Evolutionary conservation across 1,140 invertebrate species (phyloP), one percentile per base, ranked within the genome.

Genomic region (Musca domestica): DNA sequence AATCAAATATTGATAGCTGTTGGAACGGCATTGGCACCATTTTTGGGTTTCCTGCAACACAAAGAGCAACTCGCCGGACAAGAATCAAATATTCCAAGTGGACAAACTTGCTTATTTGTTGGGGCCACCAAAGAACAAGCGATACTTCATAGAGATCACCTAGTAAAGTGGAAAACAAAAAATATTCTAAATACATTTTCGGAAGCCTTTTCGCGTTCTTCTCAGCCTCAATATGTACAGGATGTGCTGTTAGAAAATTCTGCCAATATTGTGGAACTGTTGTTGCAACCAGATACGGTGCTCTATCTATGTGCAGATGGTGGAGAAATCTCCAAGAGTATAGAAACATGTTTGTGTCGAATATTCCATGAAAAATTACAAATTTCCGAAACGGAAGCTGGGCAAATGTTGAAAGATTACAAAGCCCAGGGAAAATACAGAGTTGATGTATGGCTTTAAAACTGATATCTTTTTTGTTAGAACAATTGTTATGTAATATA

Each of bases 21-120:
- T 68, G 94, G 94, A 15, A 94, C 92, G 34, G 94, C 93, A 14
- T 81, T 95, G 22, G 88, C 93, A 9, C 93, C 94, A 2, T 96
- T 93, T 76, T 86, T 87, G 69, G 87, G 88, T 15, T 90, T 89
- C 74, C 72, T 90, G 15, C 79, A 86, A 72, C 86, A 89, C 76
- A 84, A 85, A 67, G 12, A 52, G 71, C 81, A 76, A 20, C 72
- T 69, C 67, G 82, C 67, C 73, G 76, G 47, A 73, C 71, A 70
- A 58, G 69, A n/a, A 73, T 74, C 68, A 70, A 20, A 56, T 76
- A n/a, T 47, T 63, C 68, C 79, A 61, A 69, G 80, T 49, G 85
- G 85, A 14, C 76, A 84, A 64, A 80, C 82, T 10, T 87, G 86
- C 80, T 78, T 95, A 14, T 93, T 91, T 81, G 92, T 89, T 84